Percentiles rank a stretch among this genome's conserved stretches.
phyloP scores from a whole-genome alignment of 1,140 invertebrate species.

The Pissodes strobi region DNA sequence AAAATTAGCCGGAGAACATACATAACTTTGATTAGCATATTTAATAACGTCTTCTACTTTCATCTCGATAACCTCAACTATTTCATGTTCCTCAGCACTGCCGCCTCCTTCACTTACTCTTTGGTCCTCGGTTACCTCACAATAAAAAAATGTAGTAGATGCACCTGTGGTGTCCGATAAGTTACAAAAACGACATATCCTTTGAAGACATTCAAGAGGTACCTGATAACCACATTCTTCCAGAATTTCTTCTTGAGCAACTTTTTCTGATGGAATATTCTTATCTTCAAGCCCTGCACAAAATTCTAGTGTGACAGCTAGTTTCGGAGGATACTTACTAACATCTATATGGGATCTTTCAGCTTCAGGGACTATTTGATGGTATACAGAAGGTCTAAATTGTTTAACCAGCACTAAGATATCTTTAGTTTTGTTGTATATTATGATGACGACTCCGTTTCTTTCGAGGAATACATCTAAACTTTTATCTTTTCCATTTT shows the following conservation, averaged over 20 bases:
- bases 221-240: constrained; percentile 97
- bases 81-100: constrained; percentile 43
- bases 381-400: constrained; percentile 84
- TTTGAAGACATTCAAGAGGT: constrained; percentile 68
- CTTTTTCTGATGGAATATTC: constrained; percentile 72
- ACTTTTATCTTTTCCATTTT: constrained; percentile 63
- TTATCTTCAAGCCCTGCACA: constrained; percentile 97
- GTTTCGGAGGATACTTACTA: constrained; percentile 68
- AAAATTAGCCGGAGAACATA: constrained; percentile 76
- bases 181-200: constrained; percentile 66
- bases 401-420: constrained; percentile 86
- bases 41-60: constrained; percentile 71
- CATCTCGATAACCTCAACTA: constrained; percentile 86
- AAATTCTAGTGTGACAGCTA: constrained; percentile 86
- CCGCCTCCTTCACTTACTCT: constrained; percentile 65
- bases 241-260: constrained; percentile 83
- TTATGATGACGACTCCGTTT: constrained; percentile 79
- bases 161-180: constrained; percentile 76
- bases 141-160: constrained; percentile 82
- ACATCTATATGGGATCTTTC: constrained; percentile 66
- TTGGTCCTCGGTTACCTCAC: constrained; percentile 91
- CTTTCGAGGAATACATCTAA: constrained; percentile 72
- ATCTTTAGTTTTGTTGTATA: constrained; percentile 79
- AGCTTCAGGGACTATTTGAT: constrained; percentile 62
- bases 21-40: constrained; percentile 68